Conservation (phyloP, 2,797 vertebrate species). For the Spinus pinus region DNA sequence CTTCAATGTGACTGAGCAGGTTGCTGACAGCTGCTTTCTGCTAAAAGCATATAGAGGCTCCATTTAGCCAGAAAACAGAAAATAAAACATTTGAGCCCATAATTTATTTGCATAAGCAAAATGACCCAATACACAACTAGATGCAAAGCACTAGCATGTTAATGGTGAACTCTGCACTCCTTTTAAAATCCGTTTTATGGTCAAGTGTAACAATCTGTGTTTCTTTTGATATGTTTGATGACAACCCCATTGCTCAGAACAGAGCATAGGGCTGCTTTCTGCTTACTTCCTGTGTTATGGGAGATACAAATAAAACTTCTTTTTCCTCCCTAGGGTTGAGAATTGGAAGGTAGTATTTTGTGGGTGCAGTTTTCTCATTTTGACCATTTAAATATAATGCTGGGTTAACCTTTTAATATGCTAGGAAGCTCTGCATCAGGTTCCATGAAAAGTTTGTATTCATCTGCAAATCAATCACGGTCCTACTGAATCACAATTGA, state of each 20-base stretch:
- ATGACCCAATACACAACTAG: neutral
- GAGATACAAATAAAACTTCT: neutral
- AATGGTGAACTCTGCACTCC: neutral
- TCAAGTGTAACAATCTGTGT: neutral
- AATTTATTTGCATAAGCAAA: neutral
- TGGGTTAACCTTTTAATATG: constrained; percentile 20
- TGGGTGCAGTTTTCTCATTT: neutral
- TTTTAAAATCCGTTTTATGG: neutral
- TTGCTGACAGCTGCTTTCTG: constrained; percentile 44
- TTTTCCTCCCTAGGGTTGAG: neutral
- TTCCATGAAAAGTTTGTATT: neutral
- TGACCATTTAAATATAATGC: neutral
- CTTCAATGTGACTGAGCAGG: constrained; percentile 30
- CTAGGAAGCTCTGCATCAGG: constrained; percentile 21
- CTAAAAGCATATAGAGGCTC: constrained; percentile 35
- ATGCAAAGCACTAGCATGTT: constrained; percentile 36
- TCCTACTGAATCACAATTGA: neutral
- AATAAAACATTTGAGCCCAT: constrained; percentile 1
- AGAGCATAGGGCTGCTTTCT: neutral
- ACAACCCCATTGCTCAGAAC: neutral
- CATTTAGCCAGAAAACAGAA: constrained; percentile 54
- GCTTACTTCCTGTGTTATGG: neutral
- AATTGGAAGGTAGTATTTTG: neutral
- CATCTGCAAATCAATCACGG: neutral
- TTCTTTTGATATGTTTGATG: neutral